Base-by-base conservation (phyloP, 2,797 vertebrate genomes). In the Kryptolebias ocellatus region DNA sequence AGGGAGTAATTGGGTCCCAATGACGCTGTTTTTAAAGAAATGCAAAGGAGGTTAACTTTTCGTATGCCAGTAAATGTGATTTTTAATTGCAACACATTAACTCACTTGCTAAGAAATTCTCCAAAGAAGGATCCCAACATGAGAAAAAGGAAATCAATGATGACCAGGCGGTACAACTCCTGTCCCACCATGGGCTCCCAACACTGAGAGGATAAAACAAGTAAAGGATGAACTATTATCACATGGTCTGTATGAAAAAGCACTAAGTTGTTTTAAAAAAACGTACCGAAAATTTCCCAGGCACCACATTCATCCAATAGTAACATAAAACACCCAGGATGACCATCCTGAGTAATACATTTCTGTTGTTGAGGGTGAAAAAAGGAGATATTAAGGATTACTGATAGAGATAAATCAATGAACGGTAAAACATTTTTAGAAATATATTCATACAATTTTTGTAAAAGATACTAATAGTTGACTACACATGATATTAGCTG, bases 161-260 rank as follows among this genome's bases (percentile, higher is more conserved):
- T 79, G 65, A 98, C 91, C 75, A 99, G 90, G 4, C 96, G 94
- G 87, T 99, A 99, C 74, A 98, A 91, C 63, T 96, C 95, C 85
- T 98, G 96, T 62, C 98, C 98, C 29, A 99, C 88, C 60, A 94
- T 81, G 4, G 95, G 94, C 88, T 99, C 97, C 98, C 98, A 99
- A 78, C 98, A 99, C 98, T 99, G 79, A 20, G 61, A 39, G 50
- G 53, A 50, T 24, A 73, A 70, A 39, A 78, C 20, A 63, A 46
- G 20, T 15, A 49, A 60, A 49, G 1, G 55, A 45, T 8, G 46
- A 68, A 64, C 4, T 4, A n/a, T 59, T 6, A 28, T 0, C 11
- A 5, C 5, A 0, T 68, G 7, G 11, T 1, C 20, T 47, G 49
- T 29, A 24, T 45, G 54, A 34, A 60, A 28, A 12, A 1, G 4